phyloP scores from a whole-genome alignment of 2,113 vertebrate genomes.

The Psittacara wagleri region DNA sequence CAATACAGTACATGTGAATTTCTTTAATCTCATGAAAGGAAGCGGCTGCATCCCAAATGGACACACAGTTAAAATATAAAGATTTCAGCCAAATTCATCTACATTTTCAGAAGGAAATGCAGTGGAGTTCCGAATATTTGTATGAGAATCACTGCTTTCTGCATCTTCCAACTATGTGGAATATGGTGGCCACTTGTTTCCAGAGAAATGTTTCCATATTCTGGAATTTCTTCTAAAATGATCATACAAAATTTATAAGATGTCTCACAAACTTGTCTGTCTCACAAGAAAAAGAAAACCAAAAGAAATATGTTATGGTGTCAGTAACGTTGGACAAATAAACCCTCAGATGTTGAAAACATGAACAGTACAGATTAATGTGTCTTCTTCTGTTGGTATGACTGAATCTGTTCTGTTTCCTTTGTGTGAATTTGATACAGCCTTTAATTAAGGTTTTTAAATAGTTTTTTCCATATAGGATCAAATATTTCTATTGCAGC shows the following conservation, averaged over 20 bases:
- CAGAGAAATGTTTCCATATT: neutral
- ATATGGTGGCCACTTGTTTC: neutral
- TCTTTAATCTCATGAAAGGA: neutral
- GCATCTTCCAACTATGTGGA: neutral
- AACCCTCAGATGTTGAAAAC: neutral
- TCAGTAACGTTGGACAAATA: neutral
- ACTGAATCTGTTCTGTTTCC: neutral
- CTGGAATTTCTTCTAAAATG: neutral
- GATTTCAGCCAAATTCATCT: neutral
- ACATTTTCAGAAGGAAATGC: neutral
- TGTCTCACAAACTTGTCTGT: neutral
- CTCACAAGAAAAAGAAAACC: neutral
- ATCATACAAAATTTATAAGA: neutral
- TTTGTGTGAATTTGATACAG: neutral
- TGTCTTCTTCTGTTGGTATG: neutral
- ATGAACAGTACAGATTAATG: neutral
- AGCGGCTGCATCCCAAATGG: accelerated
- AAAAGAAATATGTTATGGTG: neutral
- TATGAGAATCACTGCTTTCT: neutral
- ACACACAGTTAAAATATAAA: neutral
- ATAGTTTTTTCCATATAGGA: neutral
- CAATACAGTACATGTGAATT: neutral
- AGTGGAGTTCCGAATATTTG: neutral
- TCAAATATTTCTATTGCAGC: neutral
- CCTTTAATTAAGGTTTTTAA: neutral